Conservation (phyloP, 2,888 invertebrate species). For the Xanthia icteritia region DNA sequence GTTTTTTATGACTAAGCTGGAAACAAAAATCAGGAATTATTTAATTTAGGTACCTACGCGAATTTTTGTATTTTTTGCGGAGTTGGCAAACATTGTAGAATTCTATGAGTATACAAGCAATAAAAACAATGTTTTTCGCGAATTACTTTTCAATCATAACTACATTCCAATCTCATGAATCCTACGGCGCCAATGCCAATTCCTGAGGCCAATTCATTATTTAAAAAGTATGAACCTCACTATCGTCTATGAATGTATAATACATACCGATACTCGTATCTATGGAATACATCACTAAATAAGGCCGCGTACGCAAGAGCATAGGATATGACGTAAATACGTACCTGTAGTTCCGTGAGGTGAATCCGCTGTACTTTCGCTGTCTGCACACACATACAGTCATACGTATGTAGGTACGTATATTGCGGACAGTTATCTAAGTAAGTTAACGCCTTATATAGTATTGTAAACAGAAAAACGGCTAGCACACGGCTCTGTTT, state of each 20-base stretch:
- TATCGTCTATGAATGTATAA: constrained; percentile 61
- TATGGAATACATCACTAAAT: constrained; percentile 68
- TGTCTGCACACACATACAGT: constrained; percentile 72
- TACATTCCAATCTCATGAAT: constrained; percentile 53
- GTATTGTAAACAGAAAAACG: constrained; percentile 67
- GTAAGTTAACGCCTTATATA: constrained; percentile 68
- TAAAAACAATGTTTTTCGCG: constrained; percentile 4
- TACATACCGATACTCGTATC: constrained; percentile 57
- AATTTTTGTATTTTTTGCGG: background rate
- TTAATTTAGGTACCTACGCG: background rate
- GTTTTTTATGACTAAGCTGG: constrained; percentile 18
- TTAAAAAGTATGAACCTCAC: constrained; percentile 48
- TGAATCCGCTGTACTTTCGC: constrained; percentile 73
- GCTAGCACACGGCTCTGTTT: constrained; percentile 56
- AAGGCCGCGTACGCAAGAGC: constrained; percentile 67
- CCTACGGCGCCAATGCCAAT: constrained; percentile 53
- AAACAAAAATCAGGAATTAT: background rate
- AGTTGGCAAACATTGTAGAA: constrained; percentile 14
- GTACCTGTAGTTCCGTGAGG: constrained; percentile 72
- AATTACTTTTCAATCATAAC: constrained; percentile 30
- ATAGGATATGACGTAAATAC: constrained; percentile 75
- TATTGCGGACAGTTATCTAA: constrained; percentile 60
- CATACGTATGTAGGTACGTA: constrained; percentile 33
- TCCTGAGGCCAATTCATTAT: constrained; percentile 47
- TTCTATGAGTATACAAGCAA: constrained; percentile 11